Evolutionary conservation across 2,113 vertebrate species (phyloP).

Genomic region (Lepus timidus): DNA sequence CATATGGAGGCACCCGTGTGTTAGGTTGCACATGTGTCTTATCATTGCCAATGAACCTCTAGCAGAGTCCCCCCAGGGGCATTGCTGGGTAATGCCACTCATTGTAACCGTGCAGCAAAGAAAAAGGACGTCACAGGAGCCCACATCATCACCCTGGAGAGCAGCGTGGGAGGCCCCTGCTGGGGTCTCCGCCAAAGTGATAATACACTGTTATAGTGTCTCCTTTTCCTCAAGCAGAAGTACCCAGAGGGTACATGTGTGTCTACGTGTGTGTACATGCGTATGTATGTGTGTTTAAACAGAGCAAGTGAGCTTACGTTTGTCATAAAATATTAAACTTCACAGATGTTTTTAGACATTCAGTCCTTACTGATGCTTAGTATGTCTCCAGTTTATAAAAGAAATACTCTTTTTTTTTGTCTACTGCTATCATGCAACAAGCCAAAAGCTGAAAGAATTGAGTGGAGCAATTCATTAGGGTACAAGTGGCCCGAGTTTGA

Average conservation of each 20-base stretch:
- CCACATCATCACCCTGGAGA: background rate
- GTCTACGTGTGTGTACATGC: no score
- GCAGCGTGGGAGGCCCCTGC: no score
- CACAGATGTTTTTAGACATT: background rate
- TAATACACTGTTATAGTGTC: background rate
- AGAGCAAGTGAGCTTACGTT: background rate
- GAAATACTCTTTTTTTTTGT: background rate
- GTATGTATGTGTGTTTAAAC: background rate
- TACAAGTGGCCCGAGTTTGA: background rate
- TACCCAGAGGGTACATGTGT: background rate
- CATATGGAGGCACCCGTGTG: rapidly evolving
- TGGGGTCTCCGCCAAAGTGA: no score
- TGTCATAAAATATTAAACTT: background rate
- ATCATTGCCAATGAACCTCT: background rate
- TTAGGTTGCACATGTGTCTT: background rate
- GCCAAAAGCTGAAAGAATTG: background rate
- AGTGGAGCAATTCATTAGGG: background rate
- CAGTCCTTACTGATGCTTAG: background rate
- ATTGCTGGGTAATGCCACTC: no score
- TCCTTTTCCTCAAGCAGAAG: background rate
- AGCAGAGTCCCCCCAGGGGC: background rate
- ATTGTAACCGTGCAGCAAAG: background rate
- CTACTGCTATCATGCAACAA: background rate
- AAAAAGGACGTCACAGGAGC: background rate
- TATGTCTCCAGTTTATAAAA: background rate